A percentile compares a stretch with the other conserved stretches of the same genome.
phyloP scores from a whole-genome alignment of 1,140 invertebrate species.

The Venustaconcha ellipsiformis region DNA sequence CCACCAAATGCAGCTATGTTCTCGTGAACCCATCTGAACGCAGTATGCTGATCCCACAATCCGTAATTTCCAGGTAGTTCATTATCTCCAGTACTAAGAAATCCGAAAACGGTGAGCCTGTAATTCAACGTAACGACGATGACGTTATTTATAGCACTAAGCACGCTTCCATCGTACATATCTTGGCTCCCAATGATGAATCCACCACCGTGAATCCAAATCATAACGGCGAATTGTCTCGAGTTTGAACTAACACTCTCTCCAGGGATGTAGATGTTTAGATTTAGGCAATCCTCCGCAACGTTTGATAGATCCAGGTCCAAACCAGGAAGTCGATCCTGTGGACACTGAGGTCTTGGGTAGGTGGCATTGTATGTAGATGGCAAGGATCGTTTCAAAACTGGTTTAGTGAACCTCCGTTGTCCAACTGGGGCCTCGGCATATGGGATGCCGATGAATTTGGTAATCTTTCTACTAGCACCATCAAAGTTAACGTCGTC shows the following conservation, averaged over 20 bases:
- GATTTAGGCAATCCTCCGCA: constrained; percentile 48
- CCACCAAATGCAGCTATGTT: constrained; percentile 63
- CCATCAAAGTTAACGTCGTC: constrained; percentile 12
- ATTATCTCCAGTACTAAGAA: constrained; percentile 28
- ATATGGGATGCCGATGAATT: constrained; percentile 91
- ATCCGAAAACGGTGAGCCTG: constrained; percentile 41
- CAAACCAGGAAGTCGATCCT: constrained; percentile 77
- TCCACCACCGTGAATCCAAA: constrained; percentile 48
- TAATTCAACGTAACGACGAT: constrained; percentile 49
- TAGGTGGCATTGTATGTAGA: constrained; percentile 74
- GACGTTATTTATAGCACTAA: constrained; percentile 31
- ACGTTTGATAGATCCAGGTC: constrained; percentile 21
- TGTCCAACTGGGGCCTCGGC: constrained; percentile 90
- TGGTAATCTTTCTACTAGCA: constrained; percentile 79
- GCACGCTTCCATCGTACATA: constrained; percentile 19
- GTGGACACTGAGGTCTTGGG: constrained; percentile 91
- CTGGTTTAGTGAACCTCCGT: constrained; percentile 87
- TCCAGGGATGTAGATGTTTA: constrained; percentile 65
- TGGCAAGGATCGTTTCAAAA: constrained; percentile 79
- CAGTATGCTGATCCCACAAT: constrained; percentile 77
- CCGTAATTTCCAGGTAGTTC: constrained; percentile 39
- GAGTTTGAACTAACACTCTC: constrained; percentile 75
- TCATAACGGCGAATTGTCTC: constrained; percentile 33
- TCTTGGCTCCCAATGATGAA: constrained; percentile 17
- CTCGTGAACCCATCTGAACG: constrained; percentile 73